These are phyloP conservation scores for Porites evermanni DNA, from an alignment of 92 coral and sea anemone species.

Conservation along the genomic window DNA sequence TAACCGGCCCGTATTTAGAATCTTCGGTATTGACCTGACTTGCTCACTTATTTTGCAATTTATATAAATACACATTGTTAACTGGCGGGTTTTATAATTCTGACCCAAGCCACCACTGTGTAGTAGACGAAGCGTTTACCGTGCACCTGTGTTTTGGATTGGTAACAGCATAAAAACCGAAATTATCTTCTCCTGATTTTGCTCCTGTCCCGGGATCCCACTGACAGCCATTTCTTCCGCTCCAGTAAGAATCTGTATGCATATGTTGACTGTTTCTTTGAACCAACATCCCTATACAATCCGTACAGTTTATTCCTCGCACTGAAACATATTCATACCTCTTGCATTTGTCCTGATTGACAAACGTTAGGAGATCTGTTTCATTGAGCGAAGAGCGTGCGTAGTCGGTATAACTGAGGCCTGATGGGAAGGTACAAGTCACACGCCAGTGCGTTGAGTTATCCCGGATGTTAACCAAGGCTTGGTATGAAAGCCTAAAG, in stretches of 20 bases:
- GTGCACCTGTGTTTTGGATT: conserved; percentile 40
- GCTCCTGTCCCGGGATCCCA: conserved; percentile 24
- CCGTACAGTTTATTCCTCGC: conserved; percentile 31
- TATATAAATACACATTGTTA: not conserved
- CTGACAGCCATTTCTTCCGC: conserved; percentile 17
- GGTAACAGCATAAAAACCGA: not conserved
- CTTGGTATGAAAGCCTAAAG: conserved; percentile 41
- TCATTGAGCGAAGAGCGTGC: conserved; percentile 38
- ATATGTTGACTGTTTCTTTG: conserved; percentile 34
- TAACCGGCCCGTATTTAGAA: too few species aligned
- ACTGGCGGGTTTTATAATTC: not conserved
- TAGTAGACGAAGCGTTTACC: conserved; percentile 1
- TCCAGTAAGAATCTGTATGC: conserved; percentile 46
- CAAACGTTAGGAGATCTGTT: conserved; percentile 12
- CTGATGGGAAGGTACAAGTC: conserved; percentile 50
- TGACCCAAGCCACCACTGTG: conserved; percentile 50
- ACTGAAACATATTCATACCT: conserved; percentile 33
- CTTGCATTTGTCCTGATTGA: conserved; percentile 26
- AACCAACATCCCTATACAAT: conserved; percentile 27
- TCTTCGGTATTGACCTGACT: too few species aligned
- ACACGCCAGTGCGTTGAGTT: conserved; percentile 63
- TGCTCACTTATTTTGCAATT: too few species aligned
- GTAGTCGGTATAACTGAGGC: conserved; percentile 44
- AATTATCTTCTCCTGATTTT: conserved; percentile 6
- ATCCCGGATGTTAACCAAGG: conserved; percentile 22